Conservation (phyloP, 2,797 vertebrate species). For the Enteromius anoplus region DNA sequence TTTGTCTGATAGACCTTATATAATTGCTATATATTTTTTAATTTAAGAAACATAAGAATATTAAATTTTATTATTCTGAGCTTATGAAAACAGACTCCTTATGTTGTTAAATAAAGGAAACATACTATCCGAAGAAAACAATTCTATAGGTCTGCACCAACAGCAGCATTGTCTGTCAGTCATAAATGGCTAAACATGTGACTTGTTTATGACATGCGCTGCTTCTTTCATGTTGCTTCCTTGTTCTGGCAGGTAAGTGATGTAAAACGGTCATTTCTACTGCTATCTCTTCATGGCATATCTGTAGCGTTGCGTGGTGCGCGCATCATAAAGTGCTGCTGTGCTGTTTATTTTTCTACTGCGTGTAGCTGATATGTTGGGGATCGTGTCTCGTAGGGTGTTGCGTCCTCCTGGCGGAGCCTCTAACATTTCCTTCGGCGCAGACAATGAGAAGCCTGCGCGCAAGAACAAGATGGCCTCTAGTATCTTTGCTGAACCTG, state of each 20-base stretch:
- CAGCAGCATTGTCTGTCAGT: neutral
- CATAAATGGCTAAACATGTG: neutral
- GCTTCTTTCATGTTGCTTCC: neutral
- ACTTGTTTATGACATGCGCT: neutral
- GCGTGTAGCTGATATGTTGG: neutral
- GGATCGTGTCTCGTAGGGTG: slow-evolving; percentile 75
- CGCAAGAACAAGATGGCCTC: slow-evolving; percentile 95
- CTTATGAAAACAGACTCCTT: neutral
- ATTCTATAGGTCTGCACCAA: neutral
- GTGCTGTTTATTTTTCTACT: too few relatives aligned
- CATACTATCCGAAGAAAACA: neutral
- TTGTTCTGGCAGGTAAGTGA: neutral
- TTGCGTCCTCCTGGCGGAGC: slow-evolving; percentile 92
- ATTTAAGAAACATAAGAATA: too few relatives aligned
- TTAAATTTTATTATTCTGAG: neutral
- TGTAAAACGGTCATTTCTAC: neutral
- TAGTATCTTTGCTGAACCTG: slow-evolving; percentile 92
- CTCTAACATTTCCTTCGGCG: slow-evolving; percentile 90
- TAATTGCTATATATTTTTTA: neutral
- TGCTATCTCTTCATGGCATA: neutral
- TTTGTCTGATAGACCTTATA: neutral
- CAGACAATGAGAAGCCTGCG: slow-evolving; percentile 83
- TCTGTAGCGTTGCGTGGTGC: neutral
- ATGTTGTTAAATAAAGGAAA: neutral
- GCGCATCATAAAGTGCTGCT: neutral